Conservation (phyloP, 2,888 invertebrate genomes). For the Chydorus sphaericus region DNA sequence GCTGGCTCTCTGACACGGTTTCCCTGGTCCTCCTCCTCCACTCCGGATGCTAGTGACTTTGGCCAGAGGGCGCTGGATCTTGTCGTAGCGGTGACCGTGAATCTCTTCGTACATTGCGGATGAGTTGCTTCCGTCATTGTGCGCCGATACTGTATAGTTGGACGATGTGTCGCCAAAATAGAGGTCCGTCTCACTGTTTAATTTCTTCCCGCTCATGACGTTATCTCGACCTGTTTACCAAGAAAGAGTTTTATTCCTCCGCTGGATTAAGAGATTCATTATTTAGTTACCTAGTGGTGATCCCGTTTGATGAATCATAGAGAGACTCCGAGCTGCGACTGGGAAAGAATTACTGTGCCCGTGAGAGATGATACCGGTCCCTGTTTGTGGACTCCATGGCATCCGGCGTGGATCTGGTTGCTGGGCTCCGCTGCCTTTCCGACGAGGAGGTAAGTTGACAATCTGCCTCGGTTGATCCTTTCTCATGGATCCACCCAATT, state of each 20-base stretch:
- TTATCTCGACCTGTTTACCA: neutral
- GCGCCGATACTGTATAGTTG: slow-evolving; percentile 43
- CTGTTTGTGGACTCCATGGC: slow-evolving; percentile 8
- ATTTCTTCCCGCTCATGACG: neutral
- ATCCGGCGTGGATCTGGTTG: slow-evolving; percentile 7
- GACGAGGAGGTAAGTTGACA: neutral
- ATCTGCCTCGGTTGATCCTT: neutral
- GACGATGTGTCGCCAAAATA: slow-evolving; percentile 69
- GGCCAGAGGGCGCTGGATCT: slow-evolving; percentile 2
- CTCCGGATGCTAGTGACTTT: slow-evolving; percentile 7
- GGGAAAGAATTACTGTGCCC: neutral
- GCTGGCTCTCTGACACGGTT: neutral
- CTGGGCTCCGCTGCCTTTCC: neutral
- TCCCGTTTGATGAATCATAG: neutral
- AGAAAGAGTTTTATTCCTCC: neutral
- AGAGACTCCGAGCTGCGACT: neutral
- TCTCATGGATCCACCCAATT: neutral
- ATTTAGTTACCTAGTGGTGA: neutral
- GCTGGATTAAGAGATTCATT: neutral
- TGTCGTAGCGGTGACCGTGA: slow-evolving; percentile 11
- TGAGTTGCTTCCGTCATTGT: slow-evolving; percentile 39
- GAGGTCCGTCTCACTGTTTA: slow-evolving; percentile 56
- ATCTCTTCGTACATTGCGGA: slow-evolving; percentile 38
- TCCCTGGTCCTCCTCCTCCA: too few species aligned
- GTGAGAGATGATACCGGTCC: slow-evolving; percentile 1